Conservation (phyloP, 2,888 invertebrate genomes). For the Schizaphis graminum region DNA sequence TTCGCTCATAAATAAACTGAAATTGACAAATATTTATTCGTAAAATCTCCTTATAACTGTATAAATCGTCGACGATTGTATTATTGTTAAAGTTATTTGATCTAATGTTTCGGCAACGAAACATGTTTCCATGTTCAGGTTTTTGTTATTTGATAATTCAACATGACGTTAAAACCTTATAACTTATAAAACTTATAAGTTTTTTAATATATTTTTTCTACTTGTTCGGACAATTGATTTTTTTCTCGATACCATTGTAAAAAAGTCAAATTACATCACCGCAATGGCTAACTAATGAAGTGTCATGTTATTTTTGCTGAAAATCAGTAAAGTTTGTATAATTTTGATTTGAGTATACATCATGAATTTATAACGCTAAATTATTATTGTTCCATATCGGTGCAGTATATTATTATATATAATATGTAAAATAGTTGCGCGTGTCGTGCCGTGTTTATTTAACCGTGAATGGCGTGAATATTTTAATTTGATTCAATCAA, state of each 20-base stretch:
- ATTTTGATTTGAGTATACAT: not conserved
- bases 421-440: not conserved
- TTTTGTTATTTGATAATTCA: not conserved
- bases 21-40: not conserved
- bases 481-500: not conserved
- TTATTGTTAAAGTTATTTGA: not conserved
- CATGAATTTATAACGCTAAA: not conserved
- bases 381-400: not conserved
- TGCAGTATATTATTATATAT: not conserved
- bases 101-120: not conserved
- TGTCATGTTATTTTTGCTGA: not conserved
- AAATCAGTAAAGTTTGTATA: not conserved
- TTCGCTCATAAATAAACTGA: not conserved
- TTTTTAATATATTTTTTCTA: not conserved
- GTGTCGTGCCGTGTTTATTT: not conserved
- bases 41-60: not conserved
- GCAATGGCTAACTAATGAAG: not conserved
- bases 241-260: not conserved
- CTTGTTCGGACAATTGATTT: not conserved
- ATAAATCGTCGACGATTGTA: not conserved
- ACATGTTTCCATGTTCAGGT: not conserved
- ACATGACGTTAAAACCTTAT: not conserved
- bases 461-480: not conserved
- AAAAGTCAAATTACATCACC: not conserved
- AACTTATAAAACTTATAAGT: not conserved